phyloP scores from a whole-genome alignment of 2,797 vertebrate species.

The Coendou prehensilis region DNA sequence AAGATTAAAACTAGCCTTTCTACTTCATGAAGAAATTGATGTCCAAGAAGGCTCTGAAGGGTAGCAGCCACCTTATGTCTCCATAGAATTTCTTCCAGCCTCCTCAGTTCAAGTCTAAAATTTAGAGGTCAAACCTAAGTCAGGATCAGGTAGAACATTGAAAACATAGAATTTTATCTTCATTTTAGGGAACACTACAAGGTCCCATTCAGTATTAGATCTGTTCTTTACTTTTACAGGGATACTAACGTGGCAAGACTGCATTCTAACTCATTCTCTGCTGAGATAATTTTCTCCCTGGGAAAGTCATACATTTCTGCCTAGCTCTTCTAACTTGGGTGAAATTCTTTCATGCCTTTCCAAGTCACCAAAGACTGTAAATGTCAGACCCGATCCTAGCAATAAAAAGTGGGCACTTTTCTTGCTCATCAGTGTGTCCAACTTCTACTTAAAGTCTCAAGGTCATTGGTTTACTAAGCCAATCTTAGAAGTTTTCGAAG shows the following conservation, averaged over 20 bases:
- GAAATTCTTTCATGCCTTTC: neutral
- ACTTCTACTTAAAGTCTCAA: constrained; percentile 6
- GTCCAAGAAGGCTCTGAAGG: neutral
- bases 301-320: neutral
- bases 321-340: neutral
- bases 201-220: neutral
- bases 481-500: constrained; percentile 37
- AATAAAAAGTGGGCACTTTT: neutral
- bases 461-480: constrained; percentile 9
- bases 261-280: neutral
- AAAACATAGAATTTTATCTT: constrained; percentile 16
- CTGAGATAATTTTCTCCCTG: neutral
- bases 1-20: constrained; percentile 22
- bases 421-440: neutral
- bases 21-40: neutral
- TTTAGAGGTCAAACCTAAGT: neutral
- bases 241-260: neutral
- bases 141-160: neutral
- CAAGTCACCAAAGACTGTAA: neutral
- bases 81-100: neutral
- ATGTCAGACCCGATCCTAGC: neutral
- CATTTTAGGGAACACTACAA: neutral
- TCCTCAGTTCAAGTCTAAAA: neutral
- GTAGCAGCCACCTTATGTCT: neutral
- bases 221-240: neutral